Conservation (phyloP, 2,797 vertebrate genomes). For the Nyctibius grandis region DNA sequence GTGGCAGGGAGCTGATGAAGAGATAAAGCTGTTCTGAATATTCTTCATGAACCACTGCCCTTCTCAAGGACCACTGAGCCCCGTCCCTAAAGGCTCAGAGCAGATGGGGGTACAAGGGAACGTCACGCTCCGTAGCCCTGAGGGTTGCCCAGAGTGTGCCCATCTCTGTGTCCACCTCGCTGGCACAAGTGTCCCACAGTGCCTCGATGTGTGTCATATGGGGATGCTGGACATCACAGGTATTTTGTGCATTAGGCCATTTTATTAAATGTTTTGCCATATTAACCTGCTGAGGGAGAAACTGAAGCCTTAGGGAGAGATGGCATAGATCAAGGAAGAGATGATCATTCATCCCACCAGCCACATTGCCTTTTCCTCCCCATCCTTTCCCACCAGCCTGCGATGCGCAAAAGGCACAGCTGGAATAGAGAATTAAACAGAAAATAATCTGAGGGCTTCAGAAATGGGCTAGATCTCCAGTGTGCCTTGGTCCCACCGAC, state of each 20-base stretch:
- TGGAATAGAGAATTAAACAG: neutral
- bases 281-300: neutral
- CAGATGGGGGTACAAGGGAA: no score
- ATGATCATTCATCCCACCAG: neutral
- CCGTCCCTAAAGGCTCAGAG: neutral
- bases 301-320: neutral
- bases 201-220: fast-evolving
- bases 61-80: neutral
- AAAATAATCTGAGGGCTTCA: neutral
- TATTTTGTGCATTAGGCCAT: neutral
- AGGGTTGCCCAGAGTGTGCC: no score
- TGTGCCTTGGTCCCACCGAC: fast-evolving
- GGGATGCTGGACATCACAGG: neutral
- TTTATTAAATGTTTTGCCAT: neutral
- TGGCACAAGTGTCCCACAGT: neutral
- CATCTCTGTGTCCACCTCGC: fast-evolving
- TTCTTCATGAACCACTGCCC: neutral
- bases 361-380: neutral
- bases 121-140: fast-evolving
- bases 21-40: neutral
- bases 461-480: neutral
- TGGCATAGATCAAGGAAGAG: neutral
- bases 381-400: neutral
- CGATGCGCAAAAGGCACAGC: neutral
- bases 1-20: neutral